Evolutionary conservation across 2,888 invertebrate species (phyloP).

Genomic region (Altica lythri): DNA sequence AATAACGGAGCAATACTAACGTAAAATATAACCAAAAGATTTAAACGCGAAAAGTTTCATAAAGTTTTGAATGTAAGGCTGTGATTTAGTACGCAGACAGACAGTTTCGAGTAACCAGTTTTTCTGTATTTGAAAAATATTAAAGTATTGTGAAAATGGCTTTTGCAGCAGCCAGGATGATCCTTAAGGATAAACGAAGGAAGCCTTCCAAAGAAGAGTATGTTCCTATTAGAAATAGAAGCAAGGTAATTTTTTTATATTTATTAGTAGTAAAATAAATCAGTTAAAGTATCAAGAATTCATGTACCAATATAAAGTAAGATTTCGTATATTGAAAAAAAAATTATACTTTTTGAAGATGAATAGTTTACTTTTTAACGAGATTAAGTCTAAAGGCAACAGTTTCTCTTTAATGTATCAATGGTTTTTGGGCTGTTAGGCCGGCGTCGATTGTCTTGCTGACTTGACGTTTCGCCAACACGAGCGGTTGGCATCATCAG

Average conservation of each 20-base stretch:
- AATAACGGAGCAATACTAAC: slow-evolving; percentile 12
- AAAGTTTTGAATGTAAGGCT: background rate
- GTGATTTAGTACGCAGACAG: background rate
- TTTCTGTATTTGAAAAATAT: background rate
- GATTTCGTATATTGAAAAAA: too few relatives aligned
- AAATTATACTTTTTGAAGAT: too few relatives aligned
- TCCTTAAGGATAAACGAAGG: slow-evolving; percentile 79
- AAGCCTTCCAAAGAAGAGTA: slow-evolving; percentile 83
- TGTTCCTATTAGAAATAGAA: slow-evolving; percentile 70
- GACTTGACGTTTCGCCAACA: too few relatives aligned
- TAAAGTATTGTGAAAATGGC: slow-evolving; percentile 64
- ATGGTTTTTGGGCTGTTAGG: too few relatives aligned
- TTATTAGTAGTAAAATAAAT: too few relatives aligned
- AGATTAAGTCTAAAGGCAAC: too few relatives aligned
- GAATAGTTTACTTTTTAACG: too few relatives aligned
- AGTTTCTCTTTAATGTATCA: too few relatives aligned
- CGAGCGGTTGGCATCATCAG: too few relatives aligned
- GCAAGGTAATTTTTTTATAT: slow-evolving; percentile 69
- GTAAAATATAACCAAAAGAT: background rate
- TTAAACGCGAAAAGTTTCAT: background rate
- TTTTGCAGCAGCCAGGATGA: slow-evolving; percentile 84
- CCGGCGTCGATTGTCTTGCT: too few relatives aligned
- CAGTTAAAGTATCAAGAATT: too few relatives aligned
- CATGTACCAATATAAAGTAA: too few relatives aligned
- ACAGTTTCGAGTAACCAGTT: background rate